A percentile compares a stretch with the other conserved stretches of the same genome.
Evolutionary conservation across 2,113 vertebrate genomes (phyloP).

Genomic region (Misgurnus anguillicaudatus): DNA sequence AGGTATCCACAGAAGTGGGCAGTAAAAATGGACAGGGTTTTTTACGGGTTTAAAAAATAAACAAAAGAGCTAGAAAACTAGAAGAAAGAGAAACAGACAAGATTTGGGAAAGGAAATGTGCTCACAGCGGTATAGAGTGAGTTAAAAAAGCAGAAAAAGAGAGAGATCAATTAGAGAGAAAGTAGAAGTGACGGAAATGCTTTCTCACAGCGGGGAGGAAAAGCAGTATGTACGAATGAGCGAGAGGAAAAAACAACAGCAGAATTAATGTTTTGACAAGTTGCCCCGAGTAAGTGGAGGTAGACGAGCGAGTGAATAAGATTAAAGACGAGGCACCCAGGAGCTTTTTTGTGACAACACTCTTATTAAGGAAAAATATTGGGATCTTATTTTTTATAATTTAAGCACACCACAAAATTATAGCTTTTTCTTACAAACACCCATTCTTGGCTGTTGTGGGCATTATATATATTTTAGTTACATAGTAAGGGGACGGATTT

Average conservation of each 20-base stretch:
- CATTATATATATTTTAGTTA: too few relatives aligned
- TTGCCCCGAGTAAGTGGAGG: slow-evolving; percentile 58
- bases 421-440: not conserved
- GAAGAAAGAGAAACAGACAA: slow-evolving; percentile 36
- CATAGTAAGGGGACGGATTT: slow-evolving; percentile 17
- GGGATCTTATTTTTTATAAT: not conserved
- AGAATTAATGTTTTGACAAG: slow-evolving; percentile 64
- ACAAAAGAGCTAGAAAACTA: not conserved
- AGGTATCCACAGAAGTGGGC: slow-evolving; percentile 25
- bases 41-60: not conserved
- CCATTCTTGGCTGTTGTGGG: too few relatives aligned
- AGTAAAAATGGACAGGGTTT: not conserved
- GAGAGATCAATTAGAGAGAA: slow-evolving; percentile 76
- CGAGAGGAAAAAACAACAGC: slow-evolving; percentile 56
- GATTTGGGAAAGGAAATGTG: slow-evolving; percentile 69
- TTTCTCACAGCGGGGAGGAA: slow-evolving; percentile 68
- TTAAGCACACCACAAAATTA: not conserved
- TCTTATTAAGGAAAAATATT: slow-evolving; percentile 38
- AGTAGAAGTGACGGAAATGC: slow-evolving; percentile 70
- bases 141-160: slow-evolving; percentile 60
- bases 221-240: slow-evolving; percentile 52
- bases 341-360: slow-evolving; percentile 55
- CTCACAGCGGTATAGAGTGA: slow-evolving; percentile 67
- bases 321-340: slow-evolving; percentile 12
- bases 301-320: slow-evolving; percentile 54